phyloP scores from a whole-genome alignment of 2,797 vertebrate species.

The Poecilia wingei region DNA sequence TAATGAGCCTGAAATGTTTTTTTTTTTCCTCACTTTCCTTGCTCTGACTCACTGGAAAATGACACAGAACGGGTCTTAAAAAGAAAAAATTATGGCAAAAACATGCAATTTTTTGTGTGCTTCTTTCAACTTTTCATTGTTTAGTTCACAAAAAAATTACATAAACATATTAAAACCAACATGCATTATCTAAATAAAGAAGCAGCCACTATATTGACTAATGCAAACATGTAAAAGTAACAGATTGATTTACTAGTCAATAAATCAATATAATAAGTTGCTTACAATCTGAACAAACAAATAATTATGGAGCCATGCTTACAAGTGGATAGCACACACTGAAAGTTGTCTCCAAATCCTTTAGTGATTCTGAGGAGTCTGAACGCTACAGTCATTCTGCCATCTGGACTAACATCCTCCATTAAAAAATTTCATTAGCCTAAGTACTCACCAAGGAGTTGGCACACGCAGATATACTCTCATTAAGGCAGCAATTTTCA shows the following conservation, averaged over 20 bases:
- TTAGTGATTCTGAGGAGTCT: slow-evolving; percentile 36
- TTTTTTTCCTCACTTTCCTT: slow-evolving; percentile 36
- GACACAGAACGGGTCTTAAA: slow-evolving; percentile 17
- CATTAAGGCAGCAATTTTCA: slow-evolving; percentile 40
- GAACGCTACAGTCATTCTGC: slow-evolving; percentile 36
- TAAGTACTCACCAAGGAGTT: slow-evolving; percentile 64
- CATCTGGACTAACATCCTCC: slow-evolving; percentile 52
- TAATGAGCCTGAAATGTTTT: slow-evolving; percentile 50
- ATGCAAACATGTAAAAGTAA: neutral
- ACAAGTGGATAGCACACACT: slow-evolving; percentile 9
- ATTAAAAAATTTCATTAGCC: slow-evolving; percentile 71
- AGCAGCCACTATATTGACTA: neutral
- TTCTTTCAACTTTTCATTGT: neutral
- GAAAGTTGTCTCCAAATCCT: slow-evolving; percentile 17
- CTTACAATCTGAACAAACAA: slow-evolving; percentile 14
- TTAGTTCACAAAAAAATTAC: neutral
- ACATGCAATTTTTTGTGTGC: neutral
- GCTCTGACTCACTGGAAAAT: slow-evolving; percentile 48
- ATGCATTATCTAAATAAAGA: neutral
- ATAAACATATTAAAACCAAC: neutral
- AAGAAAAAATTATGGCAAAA: neutral
- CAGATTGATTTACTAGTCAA: neutral
- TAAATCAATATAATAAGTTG: neutral
- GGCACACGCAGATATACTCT: slow-evolving; percentile 32
- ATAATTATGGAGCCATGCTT: slow-evolving; percentile 1